A percentile compares a stretch with the other conserved stretches of the same genome.
Conservation (phyloP, 1,140 invertebrate species). For the Dreissena polymorpha region DNA sequence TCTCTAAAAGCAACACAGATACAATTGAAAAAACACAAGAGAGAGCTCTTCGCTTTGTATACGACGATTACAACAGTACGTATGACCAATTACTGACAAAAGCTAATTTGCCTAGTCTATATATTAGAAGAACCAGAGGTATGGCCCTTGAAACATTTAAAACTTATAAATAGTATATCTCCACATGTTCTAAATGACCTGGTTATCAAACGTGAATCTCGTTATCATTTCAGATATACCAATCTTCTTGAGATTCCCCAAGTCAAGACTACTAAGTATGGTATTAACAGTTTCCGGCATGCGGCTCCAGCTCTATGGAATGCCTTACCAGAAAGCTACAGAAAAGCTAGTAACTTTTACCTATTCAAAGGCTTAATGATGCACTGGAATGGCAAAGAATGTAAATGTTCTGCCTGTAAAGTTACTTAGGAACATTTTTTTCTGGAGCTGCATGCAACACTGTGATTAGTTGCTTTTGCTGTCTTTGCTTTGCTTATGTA, state of each 20-base stretch:
- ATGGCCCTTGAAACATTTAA: constrained; percentile 25
- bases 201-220: not conserved
- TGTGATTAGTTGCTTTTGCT: too few relatives aligned
- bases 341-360: constrained; percentile 14
- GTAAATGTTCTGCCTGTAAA: too few relatives aligned
- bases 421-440: too few relatives aligned
- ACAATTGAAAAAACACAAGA: not conserved
- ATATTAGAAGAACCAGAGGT: constrained; percentile 8
- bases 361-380: too few relatives aligned
- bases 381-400: too few relatives aligned
- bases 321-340: not conserved
- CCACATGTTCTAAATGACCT: constrained; percentile 8
- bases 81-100: too few relatives aligned
- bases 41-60: constrained; percentile 5
- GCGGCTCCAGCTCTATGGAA: constrained; percentile 1
- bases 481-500: too few relatives aligned
- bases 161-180: constrained; percentile 28
- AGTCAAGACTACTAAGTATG: constrained; percentile 12
- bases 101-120: not conserved
- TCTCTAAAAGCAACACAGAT: not conserved
- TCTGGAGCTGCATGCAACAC: too few relatives aligned
- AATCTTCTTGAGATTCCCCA: constrained; percentile 8
- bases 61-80: too few relatives aligned
- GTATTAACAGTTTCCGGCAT: constrained; percentile 9
- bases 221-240: constrained; percentile 18